These are phyloP conservation scores for Plotosus lineatus DNA, from an alignment of 2,113 vertebrate species.

Conservation along the genomic window DNA sequence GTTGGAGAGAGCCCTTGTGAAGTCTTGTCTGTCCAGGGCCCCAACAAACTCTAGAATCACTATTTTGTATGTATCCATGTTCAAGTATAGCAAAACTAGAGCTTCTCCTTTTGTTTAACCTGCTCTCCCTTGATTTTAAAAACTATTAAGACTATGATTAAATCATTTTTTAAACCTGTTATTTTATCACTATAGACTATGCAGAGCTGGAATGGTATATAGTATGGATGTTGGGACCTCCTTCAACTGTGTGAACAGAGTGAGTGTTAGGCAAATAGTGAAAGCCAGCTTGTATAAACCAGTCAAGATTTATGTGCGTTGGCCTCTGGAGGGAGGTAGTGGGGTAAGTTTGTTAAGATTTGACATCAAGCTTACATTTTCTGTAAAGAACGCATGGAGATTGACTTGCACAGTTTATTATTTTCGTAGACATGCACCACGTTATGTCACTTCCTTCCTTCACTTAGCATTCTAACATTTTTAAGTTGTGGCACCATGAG, in stretches of 20 bases:
- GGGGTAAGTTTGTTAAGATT: neutral
- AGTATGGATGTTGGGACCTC: neutral
- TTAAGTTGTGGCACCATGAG: neutral
- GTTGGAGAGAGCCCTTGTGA: too few relatives aligned
- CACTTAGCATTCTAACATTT: neutral
- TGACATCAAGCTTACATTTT: conserved; percentile 2
- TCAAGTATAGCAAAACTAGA: neutral
- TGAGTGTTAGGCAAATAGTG: neutral
- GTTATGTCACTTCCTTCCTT: neutral
- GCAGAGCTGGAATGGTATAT: neutral
- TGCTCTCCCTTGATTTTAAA: neutral
- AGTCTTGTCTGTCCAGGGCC: too few relatives aligned
- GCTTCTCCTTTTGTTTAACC: neutral
- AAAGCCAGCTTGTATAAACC: neutral
- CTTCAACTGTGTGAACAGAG: neutral
- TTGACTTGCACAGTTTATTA: neutral
- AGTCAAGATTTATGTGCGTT: neutral
- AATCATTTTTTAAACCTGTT: neutral
- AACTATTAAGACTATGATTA: neutral
- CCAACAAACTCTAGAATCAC: too few relatives aligned
- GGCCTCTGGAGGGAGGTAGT: conserved; percentile 40
- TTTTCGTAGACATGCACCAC: neutral
- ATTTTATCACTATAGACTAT: neutral
- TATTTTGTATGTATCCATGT: too few relatives aligned
- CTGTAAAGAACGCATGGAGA: neutral